Conservation (phyloP, 2,113 vertebrate genomes). For the Hemiscyllium ocellatum region DNA sequence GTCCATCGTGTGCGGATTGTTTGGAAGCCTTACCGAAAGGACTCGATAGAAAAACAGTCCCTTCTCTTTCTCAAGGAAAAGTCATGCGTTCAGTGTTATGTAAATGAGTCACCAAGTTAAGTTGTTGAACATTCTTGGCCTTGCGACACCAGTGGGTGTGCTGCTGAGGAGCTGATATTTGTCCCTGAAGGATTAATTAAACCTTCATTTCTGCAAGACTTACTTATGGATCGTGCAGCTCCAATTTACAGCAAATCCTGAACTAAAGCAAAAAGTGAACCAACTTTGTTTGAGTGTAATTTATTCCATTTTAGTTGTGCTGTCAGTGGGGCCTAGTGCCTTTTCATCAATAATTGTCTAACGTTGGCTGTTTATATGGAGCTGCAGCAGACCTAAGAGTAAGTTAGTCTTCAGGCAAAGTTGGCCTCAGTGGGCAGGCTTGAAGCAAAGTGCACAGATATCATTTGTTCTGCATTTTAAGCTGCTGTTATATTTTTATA, state of each 20-base stretch:
- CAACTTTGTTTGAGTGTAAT: neutral
- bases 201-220: neutral
- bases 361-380: neutral
- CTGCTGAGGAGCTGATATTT: neutral
- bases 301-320: neutral
- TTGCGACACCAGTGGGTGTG: neutral
- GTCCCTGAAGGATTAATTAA: slow-evolving; percentile 27
- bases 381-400: too few species aligned
- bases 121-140: neutral
- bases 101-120: neutral
- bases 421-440: neutral
- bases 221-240: neutral
- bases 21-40: neutral
- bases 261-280: neutral
- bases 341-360: neutral
- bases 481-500: neutral
- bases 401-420: neutral
- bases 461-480: neutral
- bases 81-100: neutral
- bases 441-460: neutral
- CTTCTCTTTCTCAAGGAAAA: neutral
- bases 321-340: too few species aligned
- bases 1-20: neutral
- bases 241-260: neutral
- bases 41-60: neutral